Evolutionary conservation across 2,888 invertebrate genomes (phyloP).

Genomic region (Amblyjoppa fuscipennis): DNA sequence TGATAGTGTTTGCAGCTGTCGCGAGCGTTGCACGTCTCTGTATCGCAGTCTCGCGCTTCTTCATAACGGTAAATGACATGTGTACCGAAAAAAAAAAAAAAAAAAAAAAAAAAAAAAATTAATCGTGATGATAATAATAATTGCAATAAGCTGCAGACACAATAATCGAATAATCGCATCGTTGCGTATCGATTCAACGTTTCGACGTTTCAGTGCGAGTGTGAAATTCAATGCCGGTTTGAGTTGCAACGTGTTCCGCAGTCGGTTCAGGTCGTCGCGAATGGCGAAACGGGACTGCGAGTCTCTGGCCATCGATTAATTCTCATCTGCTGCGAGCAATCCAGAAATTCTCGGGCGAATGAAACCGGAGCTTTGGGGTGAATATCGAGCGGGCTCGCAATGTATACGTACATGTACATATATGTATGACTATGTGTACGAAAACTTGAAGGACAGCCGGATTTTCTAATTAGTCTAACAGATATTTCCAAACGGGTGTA

Average conservation of each 20-base stretch:
- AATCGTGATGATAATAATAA: neutral
- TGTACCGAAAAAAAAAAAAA: neutral
- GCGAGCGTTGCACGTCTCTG: neutral
- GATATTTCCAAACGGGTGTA: no score
- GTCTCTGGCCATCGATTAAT: constrained; percentile 16
- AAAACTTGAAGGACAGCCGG: no score
- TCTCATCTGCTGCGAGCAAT: neutral
- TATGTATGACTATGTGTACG: no score
- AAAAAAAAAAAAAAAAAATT: neutral
- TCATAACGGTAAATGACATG: constrained; percentile 21
- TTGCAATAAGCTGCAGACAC: neutral
- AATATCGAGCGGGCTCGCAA: neutral
- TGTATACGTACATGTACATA: no score
- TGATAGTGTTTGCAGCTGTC: constrained; percentile 8
- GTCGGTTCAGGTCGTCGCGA: constrained; percentile 10
- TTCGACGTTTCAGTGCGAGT: neutral
- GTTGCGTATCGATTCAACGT: constrained; percentile 27
- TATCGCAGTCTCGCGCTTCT: neutral
- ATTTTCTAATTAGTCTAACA: no score
- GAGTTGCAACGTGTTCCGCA: neutral
- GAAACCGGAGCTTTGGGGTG: neutral
- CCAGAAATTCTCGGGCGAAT: neutral
- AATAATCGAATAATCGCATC: neutral
- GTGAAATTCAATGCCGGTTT: neutral
- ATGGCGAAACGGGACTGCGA: neutral